Base-by-base conservation (phyloP, 1,140 invertebrate genomes). In the Aphaenogaster rudis region DNA sequence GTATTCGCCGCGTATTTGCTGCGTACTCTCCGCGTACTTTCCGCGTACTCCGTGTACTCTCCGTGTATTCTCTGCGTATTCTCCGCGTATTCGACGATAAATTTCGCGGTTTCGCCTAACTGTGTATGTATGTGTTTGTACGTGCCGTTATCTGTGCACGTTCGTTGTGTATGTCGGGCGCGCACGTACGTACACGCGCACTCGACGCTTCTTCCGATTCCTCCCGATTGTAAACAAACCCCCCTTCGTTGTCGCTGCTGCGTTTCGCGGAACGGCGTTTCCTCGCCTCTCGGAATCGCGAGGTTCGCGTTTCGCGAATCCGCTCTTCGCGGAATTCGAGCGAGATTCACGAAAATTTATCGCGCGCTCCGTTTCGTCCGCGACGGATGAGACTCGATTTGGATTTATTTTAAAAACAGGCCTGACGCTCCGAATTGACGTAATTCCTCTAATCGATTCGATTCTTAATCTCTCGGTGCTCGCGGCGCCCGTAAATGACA, bases 171-270 rank as follows among this genome's bases (percentile, higher is more conserved):
- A 21, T 54, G 15, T 67, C 0, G 39, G 36, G 9, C 15, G 42
- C 33, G 39, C 42, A 42, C 42, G n/a, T 42, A n/a, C 57, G 42
- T 63, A 72, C 50, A 17, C 77, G 77, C 21, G 42, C 13, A 57
- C 15, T 39, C 50, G 33, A 17, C 28, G 21, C 33, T 74, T 39
- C 54, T 74, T 72, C 52, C 80, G 42, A 72, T 82, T 59, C 42
- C 39, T 52, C 5, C 61, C 36, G 54, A 21, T 79, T 79, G 77
- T 79, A 79, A 79, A 79, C 77, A 79, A 79, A 79, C 15, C 39
- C n/a, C 28, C 28, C 28, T 28, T 36, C 36, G 13, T 50, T 21
- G 78, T 57, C 78, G 54, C n/a, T 0, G 33, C 9, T 33, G 36
- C 52, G 6, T 59, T 52, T 57, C 52, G 52, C 5, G 11, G 66